Conservation (phyloP, 2,888 invertebrate genomes). For the Cetonia aurata region DNA sequence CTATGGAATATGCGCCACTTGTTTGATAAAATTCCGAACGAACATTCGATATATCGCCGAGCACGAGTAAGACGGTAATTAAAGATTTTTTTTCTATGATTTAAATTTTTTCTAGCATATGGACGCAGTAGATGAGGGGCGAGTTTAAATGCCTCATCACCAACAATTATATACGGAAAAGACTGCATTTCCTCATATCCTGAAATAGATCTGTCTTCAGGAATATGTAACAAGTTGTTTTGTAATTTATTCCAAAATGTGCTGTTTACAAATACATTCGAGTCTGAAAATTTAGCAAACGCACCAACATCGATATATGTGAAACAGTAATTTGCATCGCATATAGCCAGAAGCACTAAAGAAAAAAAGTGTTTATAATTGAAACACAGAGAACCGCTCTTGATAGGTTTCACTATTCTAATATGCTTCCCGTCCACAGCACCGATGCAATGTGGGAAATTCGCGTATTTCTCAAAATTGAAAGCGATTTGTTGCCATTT, state of each 20-base stretch:
- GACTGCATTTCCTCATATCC: background rate
- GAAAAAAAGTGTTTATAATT: constrained; percentile 24
- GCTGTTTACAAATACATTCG: background rate
- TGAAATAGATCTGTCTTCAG: background rate
- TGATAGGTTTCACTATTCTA: constrained; percentile 7
- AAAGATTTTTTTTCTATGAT: constrained; percentile 1
- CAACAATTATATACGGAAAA: background rate
- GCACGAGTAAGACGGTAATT: constrained; percentile 6
- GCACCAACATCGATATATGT: constrained; percentile 5
- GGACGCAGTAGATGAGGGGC: background rate
- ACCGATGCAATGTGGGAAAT: constrained; percentile 34
- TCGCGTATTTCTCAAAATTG: constrained; percentile 8
- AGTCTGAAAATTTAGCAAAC: background rate
- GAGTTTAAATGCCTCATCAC: background rate
- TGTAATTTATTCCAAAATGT: background rate
- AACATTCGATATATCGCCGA: constrained; percentile 1
- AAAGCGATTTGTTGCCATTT: constrained; percentile 7
- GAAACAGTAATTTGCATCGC: background rate
- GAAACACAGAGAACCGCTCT: constrained; percentile 15
- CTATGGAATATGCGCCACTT: background rate
- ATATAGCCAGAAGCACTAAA: background rate
- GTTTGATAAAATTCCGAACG: constrained; percentile 1
- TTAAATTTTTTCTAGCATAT: background rate
- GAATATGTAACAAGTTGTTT: background rate
- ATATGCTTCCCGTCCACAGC: constrained; percentile 34